phyloP scores from a whole-genome alignment of 2,888 invertebrate species.

The Xestoiulus laeticollis region DNA sequence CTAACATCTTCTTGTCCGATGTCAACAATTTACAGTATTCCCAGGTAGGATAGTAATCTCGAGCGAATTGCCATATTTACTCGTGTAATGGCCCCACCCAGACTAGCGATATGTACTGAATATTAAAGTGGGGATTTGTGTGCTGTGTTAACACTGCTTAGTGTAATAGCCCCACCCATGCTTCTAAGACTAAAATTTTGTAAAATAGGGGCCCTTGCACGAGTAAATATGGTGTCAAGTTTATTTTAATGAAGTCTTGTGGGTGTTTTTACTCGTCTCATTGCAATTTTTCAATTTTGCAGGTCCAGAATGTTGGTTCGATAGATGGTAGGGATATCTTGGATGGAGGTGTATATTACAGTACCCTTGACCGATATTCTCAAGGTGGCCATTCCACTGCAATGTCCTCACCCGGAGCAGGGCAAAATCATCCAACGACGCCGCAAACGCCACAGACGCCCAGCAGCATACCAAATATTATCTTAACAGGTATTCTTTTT shows the following conservation, averaged over 20 bases:
- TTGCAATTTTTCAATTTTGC: constrained; percentile 23
- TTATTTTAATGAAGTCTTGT: no score
- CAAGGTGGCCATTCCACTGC: constrained; percentile 46
- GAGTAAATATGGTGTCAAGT: no score
- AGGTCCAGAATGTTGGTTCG: constrained; percentile 54
- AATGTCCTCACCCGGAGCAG: constrained; percentile 48
- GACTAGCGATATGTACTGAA: no score
- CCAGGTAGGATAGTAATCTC: constrained; percentile 45
- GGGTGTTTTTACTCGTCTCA: not conserved
- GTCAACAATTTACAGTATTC: constrained; percentile 55
- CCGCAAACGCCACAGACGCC: constrained; percentile 79
- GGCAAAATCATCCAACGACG: constrained; percentile 63
- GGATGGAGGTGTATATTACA: constrained; percentile 53
- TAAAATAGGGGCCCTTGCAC: no score
- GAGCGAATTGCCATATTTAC: not conserved
- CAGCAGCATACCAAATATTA: constrained; percentile 81
- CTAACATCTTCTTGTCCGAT: constrained; percentile 52
- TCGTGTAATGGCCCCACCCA: no score
- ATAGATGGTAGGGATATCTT: constrained; percentile 53
- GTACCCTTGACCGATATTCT: constrained; percentile 52
- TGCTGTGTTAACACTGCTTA: no score
- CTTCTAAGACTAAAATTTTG: no score
- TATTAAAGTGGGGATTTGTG: no score
- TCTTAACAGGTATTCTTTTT: constrained; percentile 75
- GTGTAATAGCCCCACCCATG: no score